A percentile compares a stretch with the other conserved stretches of the same genome.
Evolutionary conservation across 2,113 vertebrate species (phyloP).

Genomic region (Prolemur simus): DNA sequence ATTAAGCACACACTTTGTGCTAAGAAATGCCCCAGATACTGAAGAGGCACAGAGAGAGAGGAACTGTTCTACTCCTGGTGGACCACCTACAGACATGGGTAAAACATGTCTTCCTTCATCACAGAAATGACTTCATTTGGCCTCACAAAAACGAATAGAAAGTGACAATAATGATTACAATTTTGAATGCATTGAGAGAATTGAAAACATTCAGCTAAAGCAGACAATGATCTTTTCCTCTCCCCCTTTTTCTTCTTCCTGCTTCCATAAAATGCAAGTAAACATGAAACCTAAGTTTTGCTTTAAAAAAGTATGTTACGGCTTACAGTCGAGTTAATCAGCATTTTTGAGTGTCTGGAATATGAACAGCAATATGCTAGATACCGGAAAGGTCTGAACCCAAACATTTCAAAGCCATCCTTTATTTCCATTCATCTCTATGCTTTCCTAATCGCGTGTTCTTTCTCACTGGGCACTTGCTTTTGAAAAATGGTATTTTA

Average conservation of each 20-base stretch:
- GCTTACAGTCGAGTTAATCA: not conserved
- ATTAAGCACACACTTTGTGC: not conserved
- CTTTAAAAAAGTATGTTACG: not conserved
- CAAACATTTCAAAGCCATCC: conserved; percentile 45
- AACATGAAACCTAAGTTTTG: conserved; percentile 24
- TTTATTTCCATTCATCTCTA: conserved; percentile 63
- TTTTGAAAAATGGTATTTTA: conserved; percentile 72
- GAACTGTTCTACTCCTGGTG: not conserved
- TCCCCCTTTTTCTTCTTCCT: not conserved
- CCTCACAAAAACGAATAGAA: not conserved
- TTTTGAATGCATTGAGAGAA: not conserved
- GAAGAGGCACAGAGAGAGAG: not conserved
- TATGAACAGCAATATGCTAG: not conserved
- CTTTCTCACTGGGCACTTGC: conserved; percentile 67
- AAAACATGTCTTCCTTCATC: not conserved
- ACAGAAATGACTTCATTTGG: not conserved
- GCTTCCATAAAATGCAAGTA: not conserved
- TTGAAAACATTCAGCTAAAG: not conserved
- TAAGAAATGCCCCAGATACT: not conserved
- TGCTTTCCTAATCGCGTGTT: conserved; percentile 69
- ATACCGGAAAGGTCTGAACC: not conserved
- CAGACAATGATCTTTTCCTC: not conserved
- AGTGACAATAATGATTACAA: not conserved
- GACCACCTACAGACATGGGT: accelerated
- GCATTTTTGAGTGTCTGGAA: not conserved